Evolutionary conservation across 2,113 vertebrate genomes (phyloP).

Genomic region (Sceloporus tristichus): DNA sequence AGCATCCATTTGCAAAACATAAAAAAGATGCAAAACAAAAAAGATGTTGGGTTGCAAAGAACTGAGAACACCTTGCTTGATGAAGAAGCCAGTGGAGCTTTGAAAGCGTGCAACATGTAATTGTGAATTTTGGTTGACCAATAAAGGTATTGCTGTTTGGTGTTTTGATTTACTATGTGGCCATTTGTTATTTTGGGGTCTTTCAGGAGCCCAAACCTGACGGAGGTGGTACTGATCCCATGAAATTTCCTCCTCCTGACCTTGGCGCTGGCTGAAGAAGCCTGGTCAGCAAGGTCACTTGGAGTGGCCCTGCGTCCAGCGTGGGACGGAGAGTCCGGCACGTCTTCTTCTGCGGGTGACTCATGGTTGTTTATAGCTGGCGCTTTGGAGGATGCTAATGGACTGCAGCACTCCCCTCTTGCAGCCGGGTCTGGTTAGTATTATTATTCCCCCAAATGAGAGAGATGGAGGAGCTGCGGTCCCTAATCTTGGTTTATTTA

Average conservation of each 20-base stretch:
- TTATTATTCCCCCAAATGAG: constrained; percentile 42
- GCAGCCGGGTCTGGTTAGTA: background rate
- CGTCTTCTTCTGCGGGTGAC: background rate
- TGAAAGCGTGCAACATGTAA: no score
- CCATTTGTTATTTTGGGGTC: background rate
- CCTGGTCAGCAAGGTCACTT: background rate
- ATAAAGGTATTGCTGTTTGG: no score
- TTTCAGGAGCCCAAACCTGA: background rate
- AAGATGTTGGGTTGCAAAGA: no score
- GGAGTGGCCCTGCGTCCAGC: fast-evolving
- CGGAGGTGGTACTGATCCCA: background rate
- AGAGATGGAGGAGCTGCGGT: constrained; percentile 27
- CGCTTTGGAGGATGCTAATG: background rate
- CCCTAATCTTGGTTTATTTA: constrained; percentile 39
- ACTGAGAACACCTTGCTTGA: no score
- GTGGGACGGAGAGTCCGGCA: background rate
- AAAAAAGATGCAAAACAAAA: no score
- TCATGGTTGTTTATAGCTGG: background rate
- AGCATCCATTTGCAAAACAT: no score
- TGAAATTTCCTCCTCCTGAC: no score
- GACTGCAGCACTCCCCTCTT: constrained; percentile 21
- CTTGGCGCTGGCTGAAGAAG: fast-evolving
- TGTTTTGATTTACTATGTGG: no score
- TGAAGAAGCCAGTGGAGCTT: no score
- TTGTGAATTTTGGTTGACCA: no score